Base-by-base conservation (phyloP, 1,140 invertebrate genomes). In the silkworm (Bombyx mori) region DNA sequence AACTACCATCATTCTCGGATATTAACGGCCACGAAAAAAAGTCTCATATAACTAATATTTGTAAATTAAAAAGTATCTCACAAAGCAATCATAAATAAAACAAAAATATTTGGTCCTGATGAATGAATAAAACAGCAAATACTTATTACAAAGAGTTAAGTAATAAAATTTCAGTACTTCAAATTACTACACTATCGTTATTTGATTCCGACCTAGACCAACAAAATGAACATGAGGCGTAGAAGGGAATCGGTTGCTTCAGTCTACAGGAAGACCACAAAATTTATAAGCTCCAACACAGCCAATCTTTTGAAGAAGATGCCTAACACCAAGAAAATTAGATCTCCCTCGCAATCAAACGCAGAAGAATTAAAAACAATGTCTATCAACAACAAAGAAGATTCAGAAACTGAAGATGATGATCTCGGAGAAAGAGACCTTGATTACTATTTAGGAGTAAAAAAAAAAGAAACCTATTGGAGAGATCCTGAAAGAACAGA, bases 191-290 rank as follows among this genome's bases (percentile, higher is more conserved):
- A 35, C 26, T 3, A 35, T 35, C 26, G 26, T 35, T 35, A 35
- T 35, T 35, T 35, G 26, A 35, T 3, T 35, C 26, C 26, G 26
- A 35, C 26, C 1, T 35, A 3, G 26, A 70, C 55, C 66, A 47
- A 55, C 56, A 53, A 66, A 7, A 81, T 79, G 65, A 72, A 78
- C 50, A 71, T 83, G 52, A 83, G 70, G 65, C 63, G 71, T 7
- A 73, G 80, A 59, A 65, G 80, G 47, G 83, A 86, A 62, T 86
- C 83, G 0, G 79, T 86, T 9, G 81, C 80, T 7, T 73, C 77
- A 1, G 83, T 83, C 6, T 86, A 79, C 18, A 79, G 71, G 56
- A 81, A 77, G 61, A 86, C 83, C 22, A 86, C 83, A 10, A 85
- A 85, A 67, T 86, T 85, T 48, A 54, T 85, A 6, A 69, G 76